Conservation (phyloP, 2,797 vertebrate genomes). For the Mus minutoides region DNA sequence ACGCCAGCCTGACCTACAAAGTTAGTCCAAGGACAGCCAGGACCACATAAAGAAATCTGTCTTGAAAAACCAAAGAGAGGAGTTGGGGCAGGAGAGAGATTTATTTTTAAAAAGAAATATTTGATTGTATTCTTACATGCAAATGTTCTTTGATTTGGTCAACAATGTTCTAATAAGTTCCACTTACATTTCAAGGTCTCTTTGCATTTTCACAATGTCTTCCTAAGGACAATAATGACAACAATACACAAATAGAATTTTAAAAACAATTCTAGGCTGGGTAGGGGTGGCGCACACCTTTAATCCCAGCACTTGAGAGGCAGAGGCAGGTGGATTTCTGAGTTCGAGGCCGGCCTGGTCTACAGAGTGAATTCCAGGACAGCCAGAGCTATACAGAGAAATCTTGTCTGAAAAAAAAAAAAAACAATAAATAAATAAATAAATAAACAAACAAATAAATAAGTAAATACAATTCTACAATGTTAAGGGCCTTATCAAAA, state of each 20-base stretch:
- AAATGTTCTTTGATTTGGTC: not conserved
- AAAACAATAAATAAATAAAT: too few species aligned
- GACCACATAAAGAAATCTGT: not conserved
- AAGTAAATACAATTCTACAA: not conserved
- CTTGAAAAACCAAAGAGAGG: not conserved
- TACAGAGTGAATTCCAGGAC: too few species aligned
- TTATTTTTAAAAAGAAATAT: not conserved
- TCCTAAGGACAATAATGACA: not conserved
- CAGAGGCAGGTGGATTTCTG: too few species aligned
- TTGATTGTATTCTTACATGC: not conserved
- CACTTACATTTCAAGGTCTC: not conserved
- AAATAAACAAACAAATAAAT: too few species aligned
- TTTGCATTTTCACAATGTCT: constrained; percentile 22
- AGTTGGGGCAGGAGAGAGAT: too few species aligned
- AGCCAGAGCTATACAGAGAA: too few species aligned
- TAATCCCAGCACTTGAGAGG: too few species aligned
- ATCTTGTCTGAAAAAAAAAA: too few species aligned
- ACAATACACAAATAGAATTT: not conserved
- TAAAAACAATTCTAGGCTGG: not conserved
- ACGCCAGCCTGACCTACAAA: not conserved
- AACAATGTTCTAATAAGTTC: not conserved
- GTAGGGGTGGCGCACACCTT: too few species aligned
- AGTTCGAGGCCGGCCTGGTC: too few species aligned
- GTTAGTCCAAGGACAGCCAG: not conserved
- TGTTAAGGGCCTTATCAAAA: not conserved